Evolutionary conservation across 2,797 vertebrate species (phyloP), one percentile per base, ranked within the genome.

Genomic region (Sebastes diploproa): DNA sequence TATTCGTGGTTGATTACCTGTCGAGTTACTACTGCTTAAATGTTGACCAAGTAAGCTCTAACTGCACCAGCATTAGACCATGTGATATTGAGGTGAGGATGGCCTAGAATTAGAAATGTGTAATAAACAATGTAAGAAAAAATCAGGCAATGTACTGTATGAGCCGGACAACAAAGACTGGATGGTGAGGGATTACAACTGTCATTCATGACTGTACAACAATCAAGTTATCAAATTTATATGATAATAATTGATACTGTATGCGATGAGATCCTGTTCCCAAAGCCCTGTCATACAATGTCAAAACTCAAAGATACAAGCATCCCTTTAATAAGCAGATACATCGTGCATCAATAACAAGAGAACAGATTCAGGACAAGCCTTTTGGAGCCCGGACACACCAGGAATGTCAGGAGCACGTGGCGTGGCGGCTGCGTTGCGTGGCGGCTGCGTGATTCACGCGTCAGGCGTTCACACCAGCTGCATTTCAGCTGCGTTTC

Each of bases 281-380:
- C 27, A 59, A 64, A 71, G 29, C 6, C 27, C 11, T n/a, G 55
- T 46, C 25, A 72, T 78, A 67, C 79, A 80, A 80, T 63, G 4
- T 7, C 1, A 58, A 7, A 58, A 59, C 14, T 27, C 4, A 64
- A 18, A 52, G 27, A 64, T 54, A 30, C 13, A 29, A 22, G 11
- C 12, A 62, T 23, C 25, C 23, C 4, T 55, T 61, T 25, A 12
- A 61, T 46, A 1, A 20, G 34, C 27, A 80, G 54, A 63, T 83
- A 34, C 52, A 46, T 34, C 10, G 22, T 61, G 20, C 50, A 55
- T 54, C 0, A 16, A 64, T 42, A 34, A 60, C 13, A 22, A 55
- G 20, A 38, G 22, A 18, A 34, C 3, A 67, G 23, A 60, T 61
- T 5, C 75, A 60, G 25, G 66, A 56, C 34, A 5, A 56, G 9